Base-by-base conservation (phyloP, 1,140 invertebrate genomes). In the Orchestia grillus region DNA sequence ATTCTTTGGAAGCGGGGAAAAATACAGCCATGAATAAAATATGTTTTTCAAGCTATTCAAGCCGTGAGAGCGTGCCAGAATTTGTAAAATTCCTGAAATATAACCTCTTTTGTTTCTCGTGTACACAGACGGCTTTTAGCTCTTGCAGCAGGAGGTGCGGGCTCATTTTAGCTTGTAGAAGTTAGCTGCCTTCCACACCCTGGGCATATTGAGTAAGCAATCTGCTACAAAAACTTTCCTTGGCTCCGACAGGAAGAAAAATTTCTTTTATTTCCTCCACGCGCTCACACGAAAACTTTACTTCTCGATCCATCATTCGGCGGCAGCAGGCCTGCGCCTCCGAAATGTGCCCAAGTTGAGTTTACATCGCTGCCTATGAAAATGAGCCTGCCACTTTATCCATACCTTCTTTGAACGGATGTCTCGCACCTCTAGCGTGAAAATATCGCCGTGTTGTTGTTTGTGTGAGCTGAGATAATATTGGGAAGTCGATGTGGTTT, bases 261-360 rank as follows among this genome's bases (percentile, higher is more conserved):
- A 90, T 41, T 90, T 44, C 41, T 41, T 36, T 41, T 90, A 44
- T 41, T 90, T 90, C 88, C 88, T 41, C 4, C 88, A 90, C 15
- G 41, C 11, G 88, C 88, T 90, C 88, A 41, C 42, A 90, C 88
- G 16, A 90, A 44, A 90, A 90, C 41, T 90, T 90, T 90, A 11
- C 88, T 41, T 90, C 88, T 44, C 88, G n/a, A 90, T 90, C 88
- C 88, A 90, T 90, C 88, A 90, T 90, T 90, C 15, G 41, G 88
- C 88, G 41, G 11, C 88, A 42, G 41, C 88, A 42, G 62, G n/a
- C n/a, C 28, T 16, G 0, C n/a, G 88, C 41, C 88, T 90, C 88
- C 3, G 28, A 43, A 28, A 90, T 42, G 4, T 90, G 3, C 88
- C 4, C 43, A 41, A 44, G n/a, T 28, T 90, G 41, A 90, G 16